Evolutionary conservation across 1,140 invertebrate genomes (phyloP), one percentile per base, ranked within the genome.

Genomic region (Hypsibius dujardini): DNA sequence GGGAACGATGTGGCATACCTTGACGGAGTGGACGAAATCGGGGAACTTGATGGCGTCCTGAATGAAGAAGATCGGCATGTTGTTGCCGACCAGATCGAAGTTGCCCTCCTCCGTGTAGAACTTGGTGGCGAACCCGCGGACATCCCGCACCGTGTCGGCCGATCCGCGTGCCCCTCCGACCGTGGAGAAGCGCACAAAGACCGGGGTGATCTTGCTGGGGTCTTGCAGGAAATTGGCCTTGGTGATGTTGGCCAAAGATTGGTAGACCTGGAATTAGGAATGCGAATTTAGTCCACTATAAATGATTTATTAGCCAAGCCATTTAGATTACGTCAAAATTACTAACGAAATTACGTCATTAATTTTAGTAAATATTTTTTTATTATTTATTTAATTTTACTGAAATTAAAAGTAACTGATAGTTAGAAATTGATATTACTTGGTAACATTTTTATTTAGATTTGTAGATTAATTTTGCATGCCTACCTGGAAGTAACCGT

Each of bases 1-100:
- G 28, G 28, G 28, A 28, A 28, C 28, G 28, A 28, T 28, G 28
- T 28, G 28, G 28, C 7, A 12, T 56, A 92, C 84, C 79, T 96
- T 96, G 79, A 95, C 92, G 0, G 90, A 90, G 76, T 92, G 90
- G 74, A 93, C 90, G 75, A 94, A 92, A 75, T 87, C 88, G 2
- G 90, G 88, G 81, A 96, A 95, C n/a, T 87, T 74, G 14, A 86
- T 80, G 0, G 85, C 82, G 75, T 88, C 87, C 70, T 86, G 82
- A 72, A 87, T 83, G 73, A 87, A 87, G 78, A 87, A 88, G 75
- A 88, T 85, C 1, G 87, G 87, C 2, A 86, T 87, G 75, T 86
- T 88, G 75, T 88, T 87, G 7, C 86, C 86, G 15, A 86, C 86
- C 15, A 88, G 78, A 79, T 88, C 87, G 82, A 86, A 88, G 76